Evolutionary conservation across 2,797 vertebrate genomes (phyloP).

Genomic region (Liasis olivaceus): DNA sequence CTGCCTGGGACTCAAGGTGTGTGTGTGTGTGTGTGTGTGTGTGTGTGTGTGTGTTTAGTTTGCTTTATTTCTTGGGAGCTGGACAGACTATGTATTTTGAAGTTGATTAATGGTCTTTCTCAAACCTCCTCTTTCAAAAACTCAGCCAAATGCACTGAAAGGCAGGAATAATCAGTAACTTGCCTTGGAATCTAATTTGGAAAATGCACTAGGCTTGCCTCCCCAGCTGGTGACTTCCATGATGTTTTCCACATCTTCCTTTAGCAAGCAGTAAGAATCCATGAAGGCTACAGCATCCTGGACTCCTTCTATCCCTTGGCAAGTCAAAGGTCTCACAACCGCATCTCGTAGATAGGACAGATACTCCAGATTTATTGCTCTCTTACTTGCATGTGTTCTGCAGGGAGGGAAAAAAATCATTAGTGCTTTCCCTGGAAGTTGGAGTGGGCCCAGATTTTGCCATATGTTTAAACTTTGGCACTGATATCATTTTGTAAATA

Average conservation of each 20-base stretch:
- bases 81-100: neutral
- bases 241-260: constrained; percentile 94
- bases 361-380: constrained; percentile 91
- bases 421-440: neutral
- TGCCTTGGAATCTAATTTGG: constrained; percentile 95
- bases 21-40: neutral
- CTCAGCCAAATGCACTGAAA: neutral
- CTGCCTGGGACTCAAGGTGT: neutral
- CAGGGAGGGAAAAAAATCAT: neutral
- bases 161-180: constrained; percentile 1
- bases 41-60: neutral
- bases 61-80: neutral
- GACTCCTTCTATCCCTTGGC: constrained; percentile 83
- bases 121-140: neutral
- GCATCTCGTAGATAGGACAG: constrained; percentile 82
- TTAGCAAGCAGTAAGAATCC: constrained; percentile 91
- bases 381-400: constrained; percentile 86
- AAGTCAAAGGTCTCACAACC: constrained; percentile 83
- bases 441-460: neutral
- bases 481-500: neutral
- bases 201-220: constrained; percentile 86
- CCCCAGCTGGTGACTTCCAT: constrained; percentile 94
- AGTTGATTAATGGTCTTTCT: neutral
- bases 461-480: too few species aligned
- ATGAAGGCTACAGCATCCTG: constrained; percentile 82